phyloP scores from a whole-genome alignment of 2,888 invertebrate genomes.

The Antheraea yamamai region DNA sequence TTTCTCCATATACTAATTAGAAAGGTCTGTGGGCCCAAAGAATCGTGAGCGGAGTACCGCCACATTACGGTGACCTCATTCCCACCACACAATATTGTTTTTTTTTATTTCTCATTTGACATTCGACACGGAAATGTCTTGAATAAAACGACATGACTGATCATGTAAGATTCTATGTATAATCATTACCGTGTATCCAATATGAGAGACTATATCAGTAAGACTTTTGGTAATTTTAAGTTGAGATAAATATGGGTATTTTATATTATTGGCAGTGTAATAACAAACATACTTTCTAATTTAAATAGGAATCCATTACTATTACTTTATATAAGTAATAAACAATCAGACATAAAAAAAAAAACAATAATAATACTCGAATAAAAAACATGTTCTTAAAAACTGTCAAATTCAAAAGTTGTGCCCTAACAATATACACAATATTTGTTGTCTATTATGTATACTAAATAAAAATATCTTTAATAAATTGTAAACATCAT shows the following conservation, averaged over 20 bases:
- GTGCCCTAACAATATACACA: too few relatives aligned
- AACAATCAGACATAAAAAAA: too few relatives aligned
- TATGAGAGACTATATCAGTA: background rate
- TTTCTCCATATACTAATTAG: conserved; percentile 1
- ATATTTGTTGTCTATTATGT: too few relatives aligned
- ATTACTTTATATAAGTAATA: too few relatives aligned
- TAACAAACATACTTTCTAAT: too few relatives aligned
- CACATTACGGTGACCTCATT: background rate
- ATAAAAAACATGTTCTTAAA: too few relatives aligned
- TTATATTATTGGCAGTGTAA: background rate
- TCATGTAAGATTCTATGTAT: background rate
- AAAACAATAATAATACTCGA: too few relatives aligned
- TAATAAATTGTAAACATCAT: too few relatives aligned
- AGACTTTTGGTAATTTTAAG: background rate
- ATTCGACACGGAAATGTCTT: conserved; percentile 1
- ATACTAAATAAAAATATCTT: too few relatives aligned
- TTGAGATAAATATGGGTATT: background rate
- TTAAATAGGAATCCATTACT: too few relatives aligned
- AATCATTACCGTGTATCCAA: background rate
- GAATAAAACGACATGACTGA: background rate
- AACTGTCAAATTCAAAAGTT: too few relatives aligned
- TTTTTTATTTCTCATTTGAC: background rate
- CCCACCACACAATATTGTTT: conserved; percentile 6
- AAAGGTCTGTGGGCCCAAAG: conserved; percentile 7
- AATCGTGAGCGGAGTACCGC: conserved; percentile 1